Evolutionary conservation across 1,140 invertebrate genomes (phyloP).

Genomic region (Drosophila bipectinata): DNA sequence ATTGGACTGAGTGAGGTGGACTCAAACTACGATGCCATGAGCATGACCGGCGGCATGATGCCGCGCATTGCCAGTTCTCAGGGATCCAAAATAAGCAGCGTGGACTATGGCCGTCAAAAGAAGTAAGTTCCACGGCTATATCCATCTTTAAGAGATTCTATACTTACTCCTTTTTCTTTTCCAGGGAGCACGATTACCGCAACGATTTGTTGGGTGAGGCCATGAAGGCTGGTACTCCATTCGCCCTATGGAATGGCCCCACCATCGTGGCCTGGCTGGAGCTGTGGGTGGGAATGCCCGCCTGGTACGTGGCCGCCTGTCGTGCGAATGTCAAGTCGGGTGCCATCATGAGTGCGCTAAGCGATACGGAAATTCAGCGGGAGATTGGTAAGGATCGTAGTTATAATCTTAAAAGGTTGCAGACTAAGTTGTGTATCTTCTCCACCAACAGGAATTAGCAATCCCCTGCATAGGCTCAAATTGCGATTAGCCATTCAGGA

Average conservation of each 20-base stretch:
- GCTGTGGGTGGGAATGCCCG: slow-evolving; percentile 99
- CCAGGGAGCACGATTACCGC: slow-evolving; percentile 88
- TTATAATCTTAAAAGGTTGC: neutral
- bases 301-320: slow-evolving; percentile 99
- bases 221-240: slow-evolving; percentile 99
- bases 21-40: slow-evolving; percentile 86
- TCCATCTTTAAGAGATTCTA: neutral
- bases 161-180: neutral
- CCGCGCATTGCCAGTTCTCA: slow-evolving; percentile 80
- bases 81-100: slow-evolving; percentile 92
- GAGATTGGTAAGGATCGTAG: slow-evolving; percentile 92
- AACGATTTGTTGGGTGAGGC: slow-evolving; percentile 98
- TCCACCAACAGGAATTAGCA: slow-evolving; percentile 88
- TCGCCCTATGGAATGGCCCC: slow-evolving; percentile 99
- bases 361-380: slow-evolving; percentile 99
- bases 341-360: slow-evolving; percentile 99
- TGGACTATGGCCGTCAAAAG: slow-evolving; percentile 93
- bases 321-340: slow-evolving; percentile 99
- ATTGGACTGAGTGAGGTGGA: slow-evolving; percentile 85
- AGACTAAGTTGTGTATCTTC: slow-evolving; percentile 16
- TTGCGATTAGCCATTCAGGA: slow-evolving; percentile 98
- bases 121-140: slow-evolving; percentile 86
- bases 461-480: slow-evolving; percentile 98
- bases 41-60: slow-evolving; percentile 85
- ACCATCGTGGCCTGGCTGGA: slow-evolving; percentile 99